Evolutionary conservation across 2,113 vertebrate genomes (phyloP).

Genomic region (Amphiprion ocellaris): DNA sequence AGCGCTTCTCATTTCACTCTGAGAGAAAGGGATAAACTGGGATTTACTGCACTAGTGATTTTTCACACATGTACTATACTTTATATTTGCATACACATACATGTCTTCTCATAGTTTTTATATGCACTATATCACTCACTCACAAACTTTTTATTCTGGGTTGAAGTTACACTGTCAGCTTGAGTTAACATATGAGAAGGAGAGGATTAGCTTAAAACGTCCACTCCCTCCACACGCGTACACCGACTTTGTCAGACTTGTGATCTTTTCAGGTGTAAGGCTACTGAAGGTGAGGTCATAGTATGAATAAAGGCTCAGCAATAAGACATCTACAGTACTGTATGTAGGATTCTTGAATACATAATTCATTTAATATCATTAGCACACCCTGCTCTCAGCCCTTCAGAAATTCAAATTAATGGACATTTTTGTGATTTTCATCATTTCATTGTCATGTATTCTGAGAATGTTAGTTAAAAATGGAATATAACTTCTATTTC

Average conservation of each 20-base stretch:
- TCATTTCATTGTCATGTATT: too few relatives aligned
- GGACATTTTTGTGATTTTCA: too few relatives aligned
- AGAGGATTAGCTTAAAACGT: slow-evolving; percentile 3
- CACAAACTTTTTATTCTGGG: not conserved
- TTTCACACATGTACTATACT: slow-evolving; percentile 13
- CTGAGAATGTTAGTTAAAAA: too few relatives aligned
- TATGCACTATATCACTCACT: too few relatives aligned
- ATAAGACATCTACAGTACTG: not conserved
- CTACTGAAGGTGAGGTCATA: not conserved
- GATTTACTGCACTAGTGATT: slow-evolving; percentile 6
- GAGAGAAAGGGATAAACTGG: not conserved
- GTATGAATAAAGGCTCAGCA: too few relatives aligned
- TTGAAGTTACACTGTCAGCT: not conserved
- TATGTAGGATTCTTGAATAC: too few relatives aligned
- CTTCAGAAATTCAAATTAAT: too few relatives aligned
- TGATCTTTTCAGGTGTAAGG: not conserved
- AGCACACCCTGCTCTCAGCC: not conserved
- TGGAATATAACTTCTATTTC: too few relatives aligned
- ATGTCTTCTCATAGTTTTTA: too few relatives aligned
- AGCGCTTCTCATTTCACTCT: not conserved
- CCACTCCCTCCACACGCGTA: not conserved
- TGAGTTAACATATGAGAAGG: not conserved
- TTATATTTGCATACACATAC: not conserved
- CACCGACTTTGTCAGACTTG: too few relatives aligned
- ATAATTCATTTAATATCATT: not conserved